Conservation (phyloP, 2,797 vertebrate genomes). For the Acrossocheilus fasciatus region DNA sequence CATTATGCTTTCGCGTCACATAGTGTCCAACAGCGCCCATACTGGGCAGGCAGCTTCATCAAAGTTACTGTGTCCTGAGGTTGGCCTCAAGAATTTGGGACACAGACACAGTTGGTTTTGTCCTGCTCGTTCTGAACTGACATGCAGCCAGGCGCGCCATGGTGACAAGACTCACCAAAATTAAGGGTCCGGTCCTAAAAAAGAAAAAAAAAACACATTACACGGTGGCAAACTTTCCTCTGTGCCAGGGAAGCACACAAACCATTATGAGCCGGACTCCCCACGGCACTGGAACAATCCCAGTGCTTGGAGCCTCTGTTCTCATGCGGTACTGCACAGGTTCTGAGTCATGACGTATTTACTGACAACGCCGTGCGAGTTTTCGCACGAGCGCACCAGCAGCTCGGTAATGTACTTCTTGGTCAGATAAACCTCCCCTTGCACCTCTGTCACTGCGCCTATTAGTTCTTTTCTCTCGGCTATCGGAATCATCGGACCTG, state of each 20-base stretch:
- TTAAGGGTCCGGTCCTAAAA: slow-evolving; percentile 28
- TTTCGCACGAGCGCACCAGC: slow-evolving; percentile 85
- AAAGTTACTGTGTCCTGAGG: slow-evolving; percentile 35
- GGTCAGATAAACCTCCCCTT: slow-evolving; percentile 79
- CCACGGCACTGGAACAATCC: slow-evolving; percentile 40
- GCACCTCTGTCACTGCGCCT: slow-evolving; percentile 54
- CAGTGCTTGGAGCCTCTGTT: slow-evolving; percentile 50
- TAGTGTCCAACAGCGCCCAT: slow-evolving; percentile 28
- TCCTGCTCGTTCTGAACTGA: slow-evolving; percentile 31
- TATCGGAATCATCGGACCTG: slow-evolving; percentile 13
- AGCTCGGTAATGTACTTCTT: slow-evolving; percentile 76
- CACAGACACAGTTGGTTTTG: slow-evolving; percentile 44
- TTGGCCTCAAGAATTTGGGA: slow-evolving; percentile 44
- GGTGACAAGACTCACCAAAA: slow-evolving; percentile 48
- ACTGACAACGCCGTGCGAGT: slow-evolving; percentile 78
- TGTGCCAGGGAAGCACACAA: slow-evolving; percentile 19
- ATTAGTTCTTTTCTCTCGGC: slow-evolving; percentile 36
- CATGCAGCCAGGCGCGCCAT: slow-evolving; percentile 44
- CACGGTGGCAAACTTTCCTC: slow-evolving; percentile 27
- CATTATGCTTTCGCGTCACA: slow-evolving; percentile 38
- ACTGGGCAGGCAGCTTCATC: slow-evolving; percentile 38
- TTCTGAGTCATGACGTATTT: slow-evolving; percentile 80
- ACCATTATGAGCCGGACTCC: slow-evolving; percentile 31
- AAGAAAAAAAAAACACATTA: slow-evolving; percentile 36
- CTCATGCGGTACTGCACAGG: slow-evolving; percentile 56